Base-by-base conservation (phyloP, 2,888 invertebrate species). In the Tiphia femorata region DNA sequence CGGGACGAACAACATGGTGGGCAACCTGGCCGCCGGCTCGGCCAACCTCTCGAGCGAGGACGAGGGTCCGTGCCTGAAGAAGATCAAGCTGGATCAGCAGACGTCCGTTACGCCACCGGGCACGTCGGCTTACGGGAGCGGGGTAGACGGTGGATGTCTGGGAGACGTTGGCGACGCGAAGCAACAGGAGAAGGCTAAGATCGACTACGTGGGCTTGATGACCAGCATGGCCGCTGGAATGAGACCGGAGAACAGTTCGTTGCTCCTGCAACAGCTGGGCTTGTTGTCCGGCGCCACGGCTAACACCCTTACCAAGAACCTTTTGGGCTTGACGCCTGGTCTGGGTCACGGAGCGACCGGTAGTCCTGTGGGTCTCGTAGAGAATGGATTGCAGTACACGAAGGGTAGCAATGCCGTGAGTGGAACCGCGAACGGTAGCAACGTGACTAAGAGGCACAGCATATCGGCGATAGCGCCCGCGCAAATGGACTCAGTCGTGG, bases 341-440 rank as follows among this genome's bases (percentile, higher is more conserved):
- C 46, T 70, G 19, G 52, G 64, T 1, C 67, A 50, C 25, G 29
- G 17, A n/a, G 41, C 42, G 12, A 58, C 67, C 52, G 60, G 58
- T 41, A 70, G 61, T 25, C 49, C 76, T 3, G 81, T 81, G 1
- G 80, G 80, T 0, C 64, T 81, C 2, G 81, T 81, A 0, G 81
- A 81, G 47, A 81, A 81, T 50, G 82, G 81, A 0, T 67, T 81
- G 0, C 80, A 80, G 51, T 80, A 81, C 77, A 63, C 77, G 70
- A 54, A 80, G 85, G 27, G 76, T 84, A 56, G 41, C 12, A 8
- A 43, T 0, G 42, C 56, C 0, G 10, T 10, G 2, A 48, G 86
- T 44, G 85, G 85, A 64, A 86, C 85, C 14, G 84, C 84, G 41
- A 72, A 84, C 70, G 51, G 85, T 85, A 12, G 85, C 84, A 30